Base-by-base conservation (phyloP, 2,113 vertebrate species). In the Guaruba guarouba region DNA sequence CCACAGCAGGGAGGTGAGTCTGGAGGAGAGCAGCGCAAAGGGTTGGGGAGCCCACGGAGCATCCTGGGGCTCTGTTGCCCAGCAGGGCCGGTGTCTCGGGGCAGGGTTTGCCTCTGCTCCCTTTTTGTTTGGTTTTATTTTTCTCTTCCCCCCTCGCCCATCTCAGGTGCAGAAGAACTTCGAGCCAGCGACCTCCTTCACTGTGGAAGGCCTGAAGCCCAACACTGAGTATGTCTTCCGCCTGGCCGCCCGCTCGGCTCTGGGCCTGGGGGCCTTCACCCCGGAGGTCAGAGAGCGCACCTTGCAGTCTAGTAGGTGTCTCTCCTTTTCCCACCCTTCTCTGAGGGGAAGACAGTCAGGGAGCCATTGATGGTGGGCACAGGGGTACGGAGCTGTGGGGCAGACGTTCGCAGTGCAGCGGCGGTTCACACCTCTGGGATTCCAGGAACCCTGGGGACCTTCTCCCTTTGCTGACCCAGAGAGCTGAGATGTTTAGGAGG, bases 281-380 rank as follows among this genome's bases (percentile, higher is more conserved):
- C 98, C 99, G 91, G 98, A 98, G 95, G 98, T 99, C 96, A 97
- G 98, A 46, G 99, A 99, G 97, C 99, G 98, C 98, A 99, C 99
- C 86, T 98, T 99, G 95, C 99, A 99, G 99, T 99, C 99, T 98
- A 99, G 99, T 99, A 99, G 98, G 99, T 99, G 98, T 98, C 97
- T 95, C 91, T 97, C 90, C 95, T 98, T 97, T 94, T 97, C 90
- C 91, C 92, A 92, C 76, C 95, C 96, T 96, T 95, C 93, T 90
- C 96, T 80, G 92, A 93, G 92, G 93, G 95, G 89, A 91, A 92
- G 89, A 55, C 86, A 43, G 85, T 71, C 88, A 93, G 95, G 95
- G 93, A 96, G 95, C 82, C 90, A 48, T 84, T 82, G 59, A 48
- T 88, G 96, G 94, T 55, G 93, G 92, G 95, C 77, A 10, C 82